Evolutionary conservation across 2,888 invertebrate genomes (phyloP).

Genomic region (Schizaphis graminum): DNA sequence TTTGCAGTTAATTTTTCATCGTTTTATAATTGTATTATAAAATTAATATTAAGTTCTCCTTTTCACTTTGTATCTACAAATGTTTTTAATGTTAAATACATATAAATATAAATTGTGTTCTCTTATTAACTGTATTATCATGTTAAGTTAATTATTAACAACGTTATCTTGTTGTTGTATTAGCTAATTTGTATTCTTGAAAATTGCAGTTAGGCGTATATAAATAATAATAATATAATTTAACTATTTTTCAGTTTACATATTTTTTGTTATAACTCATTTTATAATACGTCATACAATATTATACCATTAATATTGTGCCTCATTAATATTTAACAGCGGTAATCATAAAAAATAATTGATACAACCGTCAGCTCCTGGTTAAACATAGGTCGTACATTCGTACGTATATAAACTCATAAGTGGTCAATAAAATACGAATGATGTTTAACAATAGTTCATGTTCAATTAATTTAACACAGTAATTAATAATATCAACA

Average conservation of each 20-base stretch:
- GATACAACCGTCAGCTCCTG: constrained; percentile 18
- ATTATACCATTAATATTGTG: not conserved
- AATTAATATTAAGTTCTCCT: not conserved
- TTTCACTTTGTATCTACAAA: not conserved
- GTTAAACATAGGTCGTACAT: not conserved
- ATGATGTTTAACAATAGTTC: constrained; percentile 19
- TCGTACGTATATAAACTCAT: not conserved
- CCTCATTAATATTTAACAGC: constrained; percentile 26
- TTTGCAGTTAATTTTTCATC: not conserved
- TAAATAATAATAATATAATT: not conserved
- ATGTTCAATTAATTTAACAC: not conserved
- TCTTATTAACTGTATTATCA: not conserved
- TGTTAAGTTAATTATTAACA: not conserved
- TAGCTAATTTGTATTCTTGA: not conserved
- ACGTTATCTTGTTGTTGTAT: not conserved
- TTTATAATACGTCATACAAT: not conserved
- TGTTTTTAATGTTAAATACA: not conserved
- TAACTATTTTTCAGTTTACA: not conserved
- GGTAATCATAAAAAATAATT: not conserved
- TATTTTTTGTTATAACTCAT: not conserved
- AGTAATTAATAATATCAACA: constrained; percentile 17
- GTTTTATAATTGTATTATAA: not conserved
- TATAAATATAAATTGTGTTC: not conserved
- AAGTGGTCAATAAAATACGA: constrained; percentile 18
- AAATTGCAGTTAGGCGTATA: not conserved